Evolutionary conservation across 2,888 invertebrate genomes (phyloP).

Genomic region (Plebejus argus): DNA sequence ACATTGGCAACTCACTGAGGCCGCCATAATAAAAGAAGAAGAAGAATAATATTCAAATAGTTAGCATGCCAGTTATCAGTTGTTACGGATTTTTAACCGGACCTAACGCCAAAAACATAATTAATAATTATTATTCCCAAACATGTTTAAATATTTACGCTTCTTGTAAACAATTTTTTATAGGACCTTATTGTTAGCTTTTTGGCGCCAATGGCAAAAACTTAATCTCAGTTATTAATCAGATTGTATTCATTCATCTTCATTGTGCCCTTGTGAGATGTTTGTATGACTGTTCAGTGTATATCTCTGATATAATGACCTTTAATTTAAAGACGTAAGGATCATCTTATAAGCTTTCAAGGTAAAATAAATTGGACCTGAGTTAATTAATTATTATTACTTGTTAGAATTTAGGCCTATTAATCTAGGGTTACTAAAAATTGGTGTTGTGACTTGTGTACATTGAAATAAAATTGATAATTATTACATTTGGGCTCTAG

Average conservation of each 20-base stretch:
- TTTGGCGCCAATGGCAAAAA: constrained; percentile 6
- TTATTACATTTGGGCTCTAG: no score
- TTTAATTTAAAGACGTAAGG: not conserved
- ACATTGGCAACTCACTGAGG: no score
- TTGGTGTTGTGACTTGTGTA: no score
- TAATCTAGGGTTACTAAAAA: not conserved
- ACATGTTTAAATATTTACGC: not conserved
- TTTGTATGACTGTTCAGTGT: not conserved
- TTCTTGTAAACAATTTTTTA: constrained; percentile 5
- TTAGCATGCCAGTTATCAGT: no score
- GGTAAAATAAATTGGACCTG: not conserved
- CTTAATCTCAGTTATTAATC: not conserved
- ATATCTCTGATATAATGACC: not conserved
- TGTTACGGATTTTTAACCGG: no score
- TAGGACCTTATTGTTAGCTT: not conserved
- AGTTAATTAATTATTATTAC: not conserved
- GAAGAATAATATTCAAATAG: no score
- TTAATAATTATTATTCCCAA: not conserved
- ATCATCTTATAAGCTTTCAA: not conserved
- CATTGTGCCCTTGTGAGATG: not conserved
- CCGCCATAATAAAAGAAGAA: no score
- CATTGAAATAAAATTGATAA: no score
- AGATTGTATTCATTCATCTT: constrained; percentile 5
- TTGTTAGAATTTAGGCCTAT: not conserved
- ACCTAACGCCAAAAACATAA: no score